phyloP scores from a whole-genome alignment of 1,140 invertebrate species.

The Aricia agestis region DNA sequence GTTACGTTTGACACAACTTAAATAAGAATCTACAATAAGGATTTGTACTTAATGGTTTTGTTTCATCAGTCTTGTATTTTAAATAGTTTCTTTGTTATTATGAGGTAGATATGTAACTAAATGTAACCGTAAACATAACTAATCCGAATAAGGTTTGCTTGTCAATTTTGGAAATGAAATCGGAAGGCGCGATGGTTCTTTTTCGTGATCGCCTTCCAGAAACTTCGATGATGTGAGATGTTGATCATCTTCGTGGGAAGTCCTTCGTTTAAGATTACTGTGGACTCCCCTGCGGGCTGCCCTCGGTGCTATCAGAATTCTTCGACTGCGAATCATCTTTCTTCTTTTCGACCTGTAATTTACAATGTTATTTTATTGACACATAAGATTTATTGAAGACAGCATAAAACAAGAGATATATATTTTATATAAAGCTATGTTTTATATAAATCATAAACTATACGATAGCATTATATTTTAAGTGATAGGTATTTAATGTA shows the following conservation, averaged over 20 bases:
- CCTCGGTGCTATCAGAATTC: conserved; percentile 55
- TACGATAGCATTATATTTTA: not conserved
- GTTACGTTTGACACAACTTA: conserved; percentile 36
- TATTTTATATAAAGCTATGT: no score
- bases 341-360: conserved; percentile 59
- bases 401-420: no score
- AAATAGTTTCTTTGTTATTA: conserved; percentile 42
- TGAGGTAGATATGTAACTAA: conserved; percentile 55
- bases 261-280: conserved; percentile 4
- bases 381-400: no score
- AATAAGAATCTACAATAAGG: conserved; percentile 45
- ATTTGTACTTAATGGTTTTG: conserved; percentile 62
- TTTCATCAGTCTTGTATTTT: conserved; percentile 65
- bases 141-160: conserved; percentile 16
- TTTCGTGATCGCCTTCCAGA: not conserved
- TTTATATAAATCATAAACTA: no score
- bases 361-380: not conserved
- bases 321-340: conserved; percentile 52
- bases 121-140: conserved; percentile 19
- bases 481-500: not conserved
- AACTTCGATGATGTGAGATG: not conserved
- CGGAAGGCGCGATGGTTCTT: not conserved
- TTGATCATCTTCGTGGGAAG: not conserved
- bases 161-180: conserved; percentile 12
- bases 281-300: conserved; percentile 49